Conservation (phyloP, 2,888 invertebrate genomes). For the Mesoligia furuncula region DNA sequence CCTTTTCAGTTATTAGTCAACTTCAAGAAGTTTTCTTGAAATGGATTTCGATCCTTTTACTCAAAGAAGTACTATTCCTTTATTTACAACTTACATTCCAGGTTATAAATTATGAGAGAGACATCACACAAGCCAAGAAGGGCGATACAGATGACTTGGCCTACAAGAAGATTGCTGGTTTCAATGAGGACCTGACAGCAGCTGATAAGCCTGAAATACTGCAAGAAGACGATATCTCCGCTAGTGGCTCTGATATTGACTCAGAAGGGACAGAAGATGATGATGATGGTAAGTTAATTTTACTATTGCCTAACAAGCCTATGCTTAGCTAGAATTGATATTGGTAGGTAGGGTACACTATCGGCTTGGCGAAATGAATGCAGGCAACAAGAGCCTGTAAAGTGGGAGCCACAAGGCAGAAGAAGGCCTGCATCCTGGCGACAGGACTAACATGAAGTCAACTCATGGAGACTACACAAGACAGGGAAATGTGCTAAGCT, state of each 20-base stretch:
- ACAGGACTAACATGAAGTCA: background rate
- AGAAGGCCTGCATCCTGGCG: background rate
- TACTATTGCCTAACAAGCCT: background rate
- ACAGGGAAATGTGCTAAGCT: background rate
- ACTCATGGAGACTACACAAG: background rate
- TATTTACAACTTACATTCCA: constrained; percentile 71
- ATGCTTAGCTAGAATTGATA: background rate
- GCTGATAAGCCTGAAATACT: constrained; percentile 92
- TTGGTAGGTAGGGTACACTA: background rate
- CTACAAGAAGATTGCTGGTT: constrained; percentile 96
- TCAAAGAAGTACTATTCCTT: background rate
- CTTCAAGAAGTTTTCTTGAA: background rate
- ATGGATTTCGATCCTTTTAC: background rate
- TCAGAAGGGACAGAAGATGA: constrained; percentile 78
- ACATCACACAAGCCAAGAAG: constrained; percentile 94
- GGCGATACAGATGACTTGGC: constrained; percentile 93
- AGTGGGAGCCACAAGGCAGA: background rate
- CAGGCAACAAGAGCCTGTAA: background rate
- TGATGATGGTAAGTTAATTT: constrained; percentile 39
- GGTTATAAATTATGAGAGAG: constrained; percentile 96
- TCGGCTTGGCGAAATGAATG: background rate
- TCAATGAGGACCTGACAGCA: constrained; percentile 95
- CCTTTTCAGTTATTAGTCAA: background rate
- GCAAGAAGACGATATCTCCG: constrained; percentile 81
- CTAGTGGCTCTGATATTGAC: constrained; percentile 77